Evolutionary conservation across 2,888 invertebrate genomes (phyloP).

Genomic region (Helicoverpa assulta): DNA sequence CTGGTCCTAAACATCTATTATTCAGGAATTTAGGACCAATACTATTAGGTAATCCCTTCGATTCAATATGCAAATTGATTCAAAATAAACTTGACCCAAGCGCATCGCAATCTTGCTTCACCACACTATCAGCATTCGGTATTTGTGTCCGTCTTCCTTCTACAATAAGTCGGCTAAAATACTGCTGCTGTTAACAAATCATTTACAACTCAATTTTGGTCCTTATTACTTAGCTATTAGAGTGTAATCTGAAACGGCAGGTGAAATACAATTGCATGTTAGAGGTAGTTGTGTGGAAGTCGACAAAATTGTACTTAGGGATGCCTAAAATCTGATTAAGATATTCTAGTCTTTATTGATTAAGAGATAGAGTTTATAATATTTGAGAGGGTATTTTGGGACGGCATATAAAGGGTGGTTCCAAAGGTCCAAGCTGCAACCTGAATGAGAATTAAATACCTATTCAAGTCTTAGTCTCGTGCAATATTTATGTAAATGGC

Average conservation of each 20-base stretch:
- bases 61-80: constrained; percentile 65
- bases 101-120: constrained; percentile 65
- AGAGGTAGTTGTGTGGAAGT: constrained; percentile 39
- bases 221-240: constrained; percentile 39
- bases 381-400: neutral
- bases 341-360: constrained; percentile 42
- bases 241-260: constrained; percentile 16
- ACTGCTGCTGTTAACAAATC: constrained; percentile 1
- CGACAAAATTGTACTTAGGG: constrained; percentile 43
- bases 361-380: constrained; percentile 4
- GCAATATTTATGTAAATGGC: constrained; percentile 79
- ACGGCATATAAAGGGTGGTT: constrained; percentile 27
- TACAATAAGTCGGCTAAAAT: constrained; percentile 62
- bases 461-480: constrained; percentile 74
- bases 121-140: constrained; percentile 67
- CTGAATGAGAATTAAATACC: constrained; percentile 80
- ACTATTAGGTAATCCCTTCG: constrained; percentile 56
- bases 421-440: constrained; percentile 66
- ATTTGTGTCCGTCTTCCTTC: constrained; percentile 67
- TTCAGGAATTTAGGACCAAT: constrained; percentile 51
- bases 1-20: constrained; percentile 41
- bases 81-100: constrained; percentile 64
- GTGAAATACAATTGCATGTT: constrained; percentile 29
- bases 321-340: constrained; percentile 9
- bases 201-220: constrained; percentile 17